phyloP scores from a whole-genome alignment of 2,888 invertebrate species.

The Reticulitermes lucifugus region DNA sequence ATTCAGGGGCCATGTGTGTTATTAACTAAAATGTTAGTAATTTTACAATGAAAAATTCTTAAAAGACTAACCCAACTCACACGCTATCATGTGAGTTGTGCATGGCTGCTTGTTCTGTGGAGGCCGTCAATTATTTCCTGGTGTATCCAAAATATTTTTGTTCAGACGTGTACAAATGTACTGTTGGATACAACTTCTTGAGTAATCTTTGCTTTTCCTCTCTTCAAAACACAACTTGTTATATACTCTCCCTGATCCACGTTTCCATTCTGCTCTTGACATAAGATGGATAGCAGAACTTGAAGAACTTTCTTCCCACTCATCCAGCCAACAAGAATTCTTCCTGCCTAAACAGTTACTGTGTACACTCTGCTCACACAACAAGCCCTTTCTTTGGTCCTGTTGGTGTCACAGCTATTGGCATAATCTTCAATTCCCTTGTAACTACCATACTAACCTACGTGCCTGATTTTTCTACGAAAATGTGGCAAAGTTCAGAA shows the following conservation, averaged over 20 bases:
- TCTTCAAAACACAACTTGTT: conserved; percentile 7
- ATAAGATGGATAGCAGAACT: conserved; percentile 40
- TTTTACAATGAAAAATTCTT: too few relatives aligned
- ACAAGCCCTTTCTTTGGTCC: not conserved
- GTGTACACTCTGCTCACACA: not conserved
- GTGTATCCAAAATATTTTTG: not conserved
- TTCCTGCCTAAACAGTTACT: not conserved
- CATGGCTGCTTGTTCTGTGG: too few relatives aligned
- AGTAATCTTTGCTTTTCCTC: conserved; percentile 1
- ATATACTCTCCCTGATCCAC: not conserved
- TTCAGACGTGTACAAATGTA: not conserved
- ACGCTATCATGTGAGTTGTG: too few relatives aligned
- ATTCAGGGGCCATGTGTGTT: too few relatives aligned
- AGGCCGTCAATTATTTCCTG: too few relatives aligned
- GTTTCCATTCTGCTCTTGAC: conserved; percentile 36
- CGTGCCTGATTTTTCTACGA: too few relatives aligned
- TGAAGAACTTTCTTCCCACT: conserved; percentile 27
- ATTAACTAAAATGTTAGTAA: too few relatives aligned
- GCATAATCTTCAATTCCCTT: too few relatives aligned
- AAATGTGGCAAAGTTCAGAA: too few relatives aligned
- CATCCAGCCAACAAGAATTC: not conserved
- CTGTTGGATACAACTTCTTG: not conserved
- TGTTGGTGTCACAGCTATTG: too few relatives aligned
- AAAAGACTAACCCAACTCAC: too few relatives aligned
- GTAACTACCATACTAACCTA: too few relatives aligned